phyloP scores from a whole-genome alignment of 2,888 invertebrate genomes.

The Nemurella pictetii region DNA sequence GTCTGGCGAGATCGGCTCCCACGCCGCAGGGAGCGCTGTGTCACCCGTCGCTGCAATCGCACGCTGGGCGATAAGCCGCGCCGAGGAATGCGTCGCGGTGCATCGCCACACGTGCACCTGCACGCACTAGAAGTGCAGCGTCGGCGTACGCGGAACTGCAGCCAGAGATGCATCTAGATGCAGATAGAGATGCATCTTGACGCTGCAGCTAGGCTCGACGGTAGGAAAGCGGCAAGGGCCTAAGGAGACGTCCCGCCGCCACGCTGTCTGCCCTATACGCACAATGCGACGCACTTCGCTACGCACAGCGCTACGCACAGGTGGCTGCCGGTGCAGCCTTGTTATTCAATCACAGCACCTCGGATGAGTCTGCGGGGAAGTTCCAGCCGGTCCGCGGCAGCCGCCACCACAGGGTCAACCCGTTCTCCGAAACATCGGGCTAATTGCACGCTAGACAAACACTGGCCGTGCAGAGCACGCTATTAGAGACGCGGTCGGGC shows the following conservation, averaged over 20 bases:
- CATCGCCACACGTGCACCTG: background rate
- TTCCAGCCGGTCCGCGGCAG: background rate
- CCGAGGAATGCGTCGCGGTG: background rate
- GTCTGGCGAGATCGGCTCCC: background rate
- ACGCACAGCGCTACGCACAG: too few species aligned
- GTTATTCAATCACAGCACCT: background rate
- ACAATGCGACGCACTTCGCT: too few species aligned
- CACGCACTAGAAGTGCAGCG: background rate
- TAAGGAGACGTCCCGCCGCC: too few species aligned
- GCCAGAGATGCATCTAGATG: background rate
- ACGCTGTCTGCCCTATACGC: too few species aligned
- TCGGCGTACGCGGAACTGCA: background rate
- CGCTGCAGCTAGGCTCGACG: background rate
- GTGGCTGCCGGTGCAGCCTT: background rate
- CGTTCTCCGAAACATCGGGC: background rate
- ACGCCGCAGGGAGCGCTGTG: too few species aligned
- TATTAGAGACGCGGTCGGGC: background rate
- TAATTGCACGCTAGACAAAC: background rate
- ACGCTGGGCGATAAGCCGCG: background rate
- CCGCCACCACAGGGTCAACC: background rate
- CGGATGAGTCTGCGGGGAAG: background rate
- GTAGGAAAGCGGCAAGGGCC: too few species aligned
- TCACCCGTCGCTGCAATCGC: too few species aligned
- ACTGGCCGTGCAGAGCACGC: too few species aligned
- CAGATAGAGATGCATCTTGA: background rate